Evolutionary conservation across 2,113 vertebrate genomes (phyloP).

Genomic region (Coryphaenoides rupestris): DNA sequence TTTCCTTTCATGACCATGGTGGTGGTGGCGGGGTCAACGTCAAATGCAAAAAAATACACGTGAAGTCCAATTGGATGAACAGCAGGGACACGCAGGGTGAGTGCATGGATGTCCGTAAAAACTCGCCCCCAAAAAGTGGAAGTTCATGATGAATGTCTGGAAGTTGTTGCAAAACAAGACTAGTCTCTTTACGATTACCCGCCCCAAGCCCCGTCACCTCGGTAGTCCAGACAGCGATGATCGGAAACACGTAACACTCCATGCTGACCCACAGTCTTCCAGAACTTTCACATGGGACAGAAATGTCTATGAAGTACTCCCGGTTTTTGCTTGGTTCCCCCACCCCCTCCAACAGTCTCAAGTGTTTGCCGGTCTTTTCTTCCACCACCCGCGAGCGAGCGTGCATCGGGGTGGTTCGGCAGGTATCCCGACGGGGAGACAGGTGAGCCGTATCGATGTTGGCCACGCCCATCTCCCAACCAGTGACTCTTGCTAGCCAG

Average conservation of each 20-base stretch:
- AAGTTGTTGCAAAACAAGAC: too few species aligned
- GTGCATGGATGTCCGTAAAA: too few species aligned
- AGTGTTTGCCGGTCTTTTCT: neutral
- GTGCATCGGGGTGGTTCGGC: neutral
- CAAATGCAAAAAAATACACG: slow-evolving; percentile 4
- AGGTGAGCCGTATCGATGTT: slow-evolving; percentile 7
- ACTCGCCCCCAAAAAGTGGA: too few species aligned
- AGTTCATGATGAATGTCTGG: too few species aligned
- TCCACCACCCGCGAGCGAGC: neutral
- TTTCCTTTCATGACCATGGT: too few species aligned
- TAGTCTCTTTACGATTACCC: too few species aligned
- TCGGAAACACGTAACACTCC: slow-evolving; percentile 4
- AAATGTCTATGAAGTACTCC: neutral
- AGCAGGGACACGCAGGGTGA: neutral
- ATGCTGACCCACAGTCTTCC: slow-evolving; percentile 13
- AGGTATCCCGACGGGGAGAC: neutral
- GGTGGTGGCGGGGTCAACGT: slow-evolving; percentile 5
- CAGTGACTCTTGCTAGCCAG: slow-evolving; percentile 50
- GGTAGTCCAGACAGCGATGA: too few species aligned
- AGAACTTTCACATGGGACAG: neutral
- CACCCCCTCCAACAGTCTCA: too few species aligned
- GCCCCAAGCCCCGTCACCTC: too few species aligned
- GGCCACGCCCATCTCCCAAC: slow-evolving; percentile 29
- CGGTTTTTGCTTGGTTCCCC: neutral
- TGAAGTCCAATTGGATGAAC: slow-evolving; percentile 20